phyloP scores from a whole-genome alignment of 2,113 vertebrate species.

The Alligator sinensis region DNA sequence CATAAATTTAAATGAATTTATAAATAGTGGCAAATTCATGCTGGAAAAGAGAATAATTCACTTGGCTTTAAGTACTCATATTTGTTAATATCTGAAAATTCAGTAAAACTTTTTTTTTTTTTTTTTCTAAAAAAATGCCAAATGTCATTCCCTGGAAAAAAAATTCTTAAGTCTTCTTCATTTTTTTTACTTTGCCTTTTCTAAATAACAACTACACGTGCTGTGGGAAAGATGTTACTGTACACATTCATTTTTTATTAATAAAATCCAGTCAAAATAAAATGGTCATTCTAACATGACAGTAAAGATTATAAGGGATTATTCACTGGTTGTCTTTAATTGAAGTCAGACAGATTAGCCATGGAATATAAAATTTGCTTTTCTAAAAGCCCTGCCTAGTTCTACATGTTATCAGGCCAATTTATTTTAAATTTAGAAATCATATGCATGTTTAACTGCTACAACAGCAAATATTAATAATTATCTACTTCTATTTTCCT shows the following conservation, averaged over 20 bases:
- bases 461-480: background rate
- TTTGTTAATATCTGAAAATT: background rate
- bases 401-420: background rate
- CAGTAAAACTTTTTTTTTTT: background rate
- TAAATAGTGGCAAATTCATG: background rate
- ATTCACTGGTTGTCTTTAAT: background rate
- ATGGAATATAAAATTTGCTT: background rate
- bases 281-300: background rate
- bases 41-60: background rate
- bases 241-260: background rate
- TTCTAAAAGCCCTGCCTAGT: background rate
- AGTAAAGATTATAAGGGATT: background rate
- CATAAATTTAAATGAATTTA: background rate
- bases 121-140: background rate
- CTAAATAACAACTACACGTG: no score
- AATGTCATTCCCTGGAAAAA: no score
- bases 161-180: background rate
- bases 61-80: background rate
- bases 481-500: background rate
- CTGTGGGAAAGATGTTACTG: background rate
- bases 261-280: background rate
- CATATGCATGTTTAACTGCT: background rate
- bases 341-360: background rate
- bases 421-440: constrained; percentile 18
- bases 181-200: background rate